Evolutionary conservation across 2,113 vertebrate genomes (phyloP).

Genomic region (Catharus minimus): DNA sequence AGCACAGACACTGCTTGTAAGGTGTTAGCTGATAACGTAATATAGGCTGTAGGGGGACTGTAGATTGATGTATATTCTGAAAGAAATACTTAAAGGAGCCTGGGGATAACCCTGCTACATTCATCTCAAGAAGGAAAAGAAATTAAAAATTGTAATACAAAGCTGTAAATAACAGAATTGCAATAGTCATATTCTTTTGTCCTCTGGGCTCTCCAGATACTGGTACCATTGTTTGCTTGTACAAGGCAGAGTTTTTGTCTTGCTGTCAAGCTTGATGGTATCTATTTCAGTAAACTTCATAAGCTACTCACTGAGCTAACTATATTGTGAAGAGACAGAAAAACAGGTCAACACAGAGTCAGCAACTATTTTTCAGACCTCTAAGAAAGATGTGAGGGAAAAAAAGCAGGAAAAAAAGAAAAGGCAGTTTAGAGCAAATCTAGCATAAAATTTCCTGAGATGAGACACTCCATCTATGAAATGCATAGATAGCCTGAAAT

Average conservation of each 20-base stretch:
- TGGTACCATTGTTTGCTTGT: conserved; percentile 7
- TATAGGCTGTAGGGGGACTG: background rate
- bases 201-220: background rate
- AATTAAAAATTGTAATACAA: conserved; percentile 25
- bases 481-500: background rate
- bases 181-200: conserved; percentile 24
- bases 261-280: conserved; percentile 16
- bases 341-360: conserved; percentile 13
- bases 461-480: background rate
- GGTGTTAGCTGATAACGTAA: background rate
- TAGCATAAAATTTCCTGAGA: background rate
- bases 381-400: background rate
- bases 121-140: background rate
- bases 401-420: background rate
- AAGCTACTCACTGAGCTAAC: conserved; percentile 43
- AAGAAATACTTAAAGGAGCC: background rate
- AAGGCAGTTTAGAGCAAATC: background rate
- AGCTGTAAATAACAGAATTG: conserved; percentile 40
- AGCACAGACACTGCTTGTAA: background rate
- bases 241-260: conserved; percentile 16
- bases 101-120: background rate
- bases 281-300: conserved; percentile 41
- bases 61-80: background rate
- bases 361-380: conserved; percentile 26
- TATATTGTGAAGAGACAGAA: conserved; percentile 14